These are phyloP conservation scores for Lycia hirtaria DNA, from an alignment of 2,888 invertebrate species.

Conservation along the genomic window DNA sequence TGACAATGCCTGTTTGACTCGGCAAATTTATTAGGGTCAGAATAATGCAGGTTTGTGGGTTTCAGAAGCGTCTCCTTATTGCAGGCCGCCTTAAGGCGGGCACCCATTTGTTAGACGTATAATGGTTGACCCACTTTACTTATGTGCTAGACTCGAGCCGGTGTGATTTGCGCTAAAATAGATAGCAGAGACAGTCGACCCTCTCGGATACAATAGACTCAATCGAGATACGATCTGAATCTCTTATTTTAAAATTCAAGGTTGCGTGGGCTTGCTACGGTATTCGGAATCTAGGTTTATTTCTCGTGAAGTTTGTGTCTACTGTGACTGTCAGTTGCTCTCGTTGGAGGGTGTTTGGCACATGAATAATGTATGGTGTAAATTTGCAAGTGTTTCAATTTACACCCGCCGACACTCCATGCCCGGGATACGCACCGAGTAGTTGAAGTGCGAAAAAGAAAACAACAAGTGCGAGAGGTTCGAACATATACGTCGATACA, in stretches of 20 bases:
- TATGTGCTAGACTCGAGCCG: conserved; percentile 66
- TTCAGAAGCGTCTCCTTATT: conserved; percentile 78
- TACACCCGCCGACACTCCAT: conserved; percentile 79
- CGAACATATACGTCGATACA: conserved; percentile 25
- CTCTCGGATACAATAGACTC: conserved; percentile 53
- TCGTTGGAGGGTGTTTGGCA: conserved; percentile 72
- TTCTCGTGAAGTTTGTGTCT: conserved; percentile 65
- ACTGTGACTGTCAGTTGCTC: conserved; percentile 68
- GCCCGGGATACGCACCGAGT: conserved; percentile 75
- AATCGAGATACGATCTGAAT: conserved; percentile 42
- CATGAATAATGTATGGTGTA: conserved; percentile 84
- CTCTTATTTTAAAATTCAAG: conserved; percentile 46
- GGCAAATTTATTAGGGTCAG: conserved; percentile 83
- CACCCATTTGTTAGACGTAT: conserved; percentile 80
- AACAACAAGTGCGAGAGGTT: conserved; percentile 65
- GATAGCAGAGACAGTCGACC: conserved; percentile 52
- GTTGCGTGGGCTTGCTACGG: conserved; percentile 37
- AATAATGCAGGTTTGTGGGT: conserved; percentile 81
- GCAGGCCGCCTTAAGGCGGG: conserved; percentile 74
- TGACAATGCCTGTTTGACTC: conserved; percentile 79
- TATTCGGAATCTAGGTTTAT: conserved; percentile 50
- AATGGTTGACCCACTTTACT: conserved; percentile 82
- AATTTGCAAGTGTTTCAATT: conserved; percentile 86
- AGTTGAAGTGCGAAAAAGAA: conserved; percentile 81
- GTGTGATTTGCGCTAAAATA: conserved; percentile 65